Percentiles rank a stretch among this genome's conserved stretches.
These are phyloP conservation scores for Cyanocitta stelleri DNA, from an alignment of 2,113 vertebrate species.

Conservation along the genomic window DNA sequence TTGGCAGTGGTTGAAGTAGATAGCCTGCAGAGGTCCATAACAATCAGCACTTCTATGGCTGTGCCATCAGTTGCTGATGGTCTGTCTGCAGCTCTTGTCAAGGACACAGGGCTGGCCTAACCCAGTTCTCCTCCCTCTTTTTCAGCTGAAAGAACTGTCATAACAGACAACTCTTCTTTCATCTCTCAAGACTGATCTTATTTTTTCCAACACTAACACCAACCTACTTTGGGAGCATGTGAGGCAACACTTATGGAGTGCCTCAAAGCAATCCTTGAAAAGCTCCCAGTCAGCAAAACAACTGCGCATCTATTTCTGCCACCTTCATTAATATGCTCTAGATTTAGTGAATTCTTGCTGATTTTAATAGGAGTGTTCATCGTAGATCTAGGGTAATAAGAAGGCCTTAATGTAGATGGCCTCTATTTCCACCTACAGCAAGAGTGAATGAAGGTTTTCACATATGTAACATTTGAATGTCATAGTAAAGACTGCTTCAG, in stretches of 20 bases:
- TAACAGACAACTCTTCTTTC: background rate
- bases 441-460: background rate
- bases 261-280: background rate
- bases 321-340: background rate
- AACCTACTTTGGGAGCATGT: background rate
- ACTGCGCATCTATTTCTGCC: background rate
- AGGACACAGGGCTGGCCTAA: background rate
- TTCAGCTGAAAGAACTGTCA: background rate
- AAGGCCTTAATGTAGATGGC: background rate
- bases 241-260: background rate
- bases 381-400: background rate
- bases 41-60: background rate
- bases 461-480: background rate
- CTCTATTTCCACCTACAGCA: background rate
- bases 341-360: background rate
- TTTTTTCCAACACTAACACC: background rate
- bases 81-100: background rate
- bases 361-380: background rate
- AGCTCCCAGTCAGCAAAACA: conserved; percentile 11
- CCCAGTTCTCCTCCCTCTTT: background rate
- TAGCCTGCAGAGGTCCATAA: background rate
- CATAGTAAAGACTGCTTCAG: background rate
- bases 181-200: background rate
- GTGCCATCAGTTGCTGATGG: background rate
- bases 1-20: background rate